Percentiles rank a stretch among this genome's conserved stretches.
Evolutionary conservation across 35 echinoderm and acorn worm genomes (phyloP).

Genomic region (Heliocidaris tuberculata): DNA sequence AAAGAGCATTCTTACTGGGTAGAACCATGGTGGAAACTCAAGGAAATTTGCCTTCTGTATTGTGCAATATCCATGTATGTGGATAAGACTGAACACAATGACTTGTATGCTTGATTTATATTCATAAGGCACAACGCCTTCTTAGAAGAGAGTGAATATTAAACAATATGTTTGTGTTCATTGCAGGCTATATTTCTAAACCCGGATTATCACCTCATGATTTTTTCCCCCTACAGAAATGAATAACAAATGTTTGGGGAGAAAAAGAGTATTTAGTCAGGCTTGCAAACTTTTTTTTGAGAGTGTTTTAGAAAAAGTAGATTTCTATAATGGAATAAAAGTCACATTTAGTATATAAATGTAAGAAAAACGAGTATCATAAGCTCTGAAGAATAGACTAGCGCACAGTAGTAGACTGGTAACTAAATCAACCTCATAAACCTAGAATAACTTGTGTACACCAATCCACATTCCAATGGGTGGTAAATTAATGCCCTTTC

Average conservation of each 20-base stretch:
- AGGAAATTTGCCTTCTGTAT: too few species aligned
- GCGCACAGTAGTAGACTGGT: not conserved
- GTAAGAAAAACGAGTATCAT: not conserved
- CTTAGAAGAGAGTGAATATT: not conserved
- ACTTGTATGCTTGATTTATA: not conserved
- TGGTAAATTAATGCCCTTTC: conserved; percentile 45
- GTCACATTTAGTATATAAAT: not conserved
- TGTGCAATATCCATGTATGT: too few species aligned
- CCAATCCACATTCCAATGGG: conserved; percentile 36
- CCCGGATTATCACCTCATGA: not conserved
- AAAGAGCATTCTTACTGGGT: not conserved
- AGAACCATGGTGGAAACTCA: not conserved
- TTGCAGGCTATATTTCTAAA: not conserved
- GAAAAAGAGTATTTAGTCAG: not conserved
- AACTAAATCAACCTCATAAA: not conserved
- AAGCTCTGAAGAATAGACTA: not conserved
- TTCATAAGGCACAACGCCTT: not conserved
- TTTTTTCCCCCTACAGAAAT: not conserved
- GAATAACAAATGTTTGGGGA: not conserved
- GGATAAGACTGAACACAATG: not conserved
- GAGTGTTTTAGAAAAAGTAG: not conserved
- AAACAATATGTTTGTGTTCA: not conserved
- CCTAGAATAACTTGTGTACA: not conserved
- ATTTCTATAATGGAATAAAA: not conserved
- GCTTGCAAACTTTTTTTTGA: not conserved